phyloP scores from a whole-genome alignment of 2,888 invertebrate genomes.

The Morpho deidamia region DNA sequence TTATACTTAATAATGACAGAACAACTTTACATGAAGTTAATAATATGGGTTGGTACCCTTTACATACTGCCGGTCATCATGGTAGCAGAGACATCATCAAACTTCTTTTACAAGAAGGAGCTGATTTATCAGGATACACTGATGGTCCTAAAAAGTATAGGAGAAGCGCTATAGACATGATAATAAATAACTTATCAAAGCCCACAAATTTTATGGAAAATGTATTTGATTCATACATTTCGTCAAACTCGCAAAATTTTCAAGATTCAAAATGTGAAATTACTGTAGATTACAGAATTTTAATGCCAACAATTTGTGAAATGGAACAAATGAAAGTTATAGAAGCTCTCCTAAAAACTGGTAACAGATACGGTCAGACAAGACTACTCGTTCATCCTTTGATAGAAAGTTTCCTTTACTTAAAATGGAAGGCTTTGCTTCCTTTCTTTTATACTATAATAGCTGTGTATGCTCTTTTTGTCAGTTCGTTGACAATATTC shows the following conservation, averaged over 20 bases:
- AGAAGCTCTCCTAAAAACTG: conserved; percentile 72
- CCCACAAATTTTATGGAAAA: conserved; percentile 74
- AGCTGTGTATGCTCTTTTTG: conserved; percentile 66
- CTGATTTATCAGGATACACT: conserved; percentile 59
- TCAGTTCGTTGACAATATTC: conserved; percentile 67
- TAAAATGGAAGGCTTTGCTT: conserved; percentile 77
- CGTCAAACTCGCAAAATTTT: conserved; percentile 58
- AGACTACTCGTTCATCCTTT: conserved; percentile 75
- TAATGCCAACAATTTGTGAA: conserved; percentile 61
- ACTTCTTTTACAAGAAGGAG: conserved; percentile 60
- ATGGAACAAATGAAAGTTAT: conserved; percentile 77
- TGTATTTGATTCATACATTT: conserved; percentile 71
- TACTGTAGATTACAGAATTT: conserved; percentile 68
- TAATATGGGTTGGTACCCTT: conserved; percentile 52
- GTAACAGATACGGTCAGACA: conserved; percentile 67
- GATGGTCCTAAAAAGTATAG: conserved; percentile 56
- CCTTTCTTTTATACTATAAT: conserved; percentile 75
- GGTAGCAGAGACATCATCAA: conserved; percentile 79
- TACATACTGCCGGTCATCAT: conserved; percentile 72
- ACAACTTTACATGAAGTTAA: conserved; percentile 64
- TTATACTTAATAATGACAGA: conserved; percentile 55
- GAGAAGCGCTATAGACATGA: conserved; percentile 71
- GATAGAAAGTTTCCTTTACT: conserved; percentile 74
- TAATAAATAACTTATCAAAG: conserved; percentile 70
- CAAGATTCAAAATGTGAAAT: conserved; percentile 63